Evolutionary conservation across 2,888 invertebrate species (phyloP).

Genomic region (Zootermopsis nevadensis): DNA sequence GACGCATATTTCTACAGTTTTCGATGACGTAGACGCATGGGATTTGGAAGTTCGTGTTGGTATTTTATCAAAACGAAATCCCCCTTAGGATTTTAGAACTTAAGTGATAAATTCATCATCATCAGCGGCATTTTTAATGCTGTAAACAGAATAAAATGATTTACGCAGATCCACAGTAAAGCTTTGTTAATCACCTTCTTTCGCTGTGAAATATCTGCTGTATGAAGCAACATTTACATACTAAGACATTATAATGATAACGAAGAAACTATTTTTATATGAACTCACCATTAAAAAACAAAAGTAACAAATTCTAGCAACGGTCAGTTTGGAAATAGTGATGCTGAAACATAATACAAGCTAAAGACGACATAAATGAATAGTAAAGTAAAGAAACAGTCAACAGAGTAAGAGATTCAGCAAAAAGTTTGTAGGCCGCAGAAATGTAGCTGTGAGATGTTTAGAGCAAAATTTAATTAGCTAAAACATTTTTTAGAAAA

Average conservation of each 20-base stretch:
- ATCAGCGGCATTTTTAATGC: background rate
- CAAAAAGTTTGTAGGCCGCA: background rate
- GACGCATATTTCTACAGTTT: no score
- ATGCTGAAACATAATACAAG: constrained; percentile 3
- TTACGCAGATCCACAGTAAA: background rate
- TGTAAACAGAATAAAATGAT: background rate
- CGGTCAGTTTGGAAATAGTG: background rate
- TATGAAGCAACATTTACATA: background rate
- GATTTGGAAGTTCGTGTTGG: background rate
- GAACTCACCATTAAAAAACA: background rate
- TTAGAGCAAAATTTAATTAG: background rate
- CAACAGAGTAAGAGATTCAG: background rate
- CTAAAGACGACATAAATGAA: background rate
- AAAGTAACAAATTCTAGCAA: background rate
- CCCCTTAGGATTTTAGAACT: no score
- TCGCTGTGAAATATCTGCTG: background rate
- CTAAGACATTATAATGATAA: background rate
- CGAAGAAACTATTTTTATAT: background rate
- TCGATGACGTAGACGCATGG: no score
- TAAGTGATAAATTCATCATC: background rate
- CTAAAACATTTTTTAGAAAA: no score
- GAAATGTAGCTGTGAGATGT: background rate
- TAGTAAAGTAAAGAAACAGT: background rate
- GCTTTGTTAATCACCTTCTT: background rate
- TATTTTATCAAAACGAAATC: background rate